These are phyloP conservation scores for Eilema sororculum DNA, from an alignment of 2,888 invertebrate genomes.

Conservation along the genomic window DNA sequence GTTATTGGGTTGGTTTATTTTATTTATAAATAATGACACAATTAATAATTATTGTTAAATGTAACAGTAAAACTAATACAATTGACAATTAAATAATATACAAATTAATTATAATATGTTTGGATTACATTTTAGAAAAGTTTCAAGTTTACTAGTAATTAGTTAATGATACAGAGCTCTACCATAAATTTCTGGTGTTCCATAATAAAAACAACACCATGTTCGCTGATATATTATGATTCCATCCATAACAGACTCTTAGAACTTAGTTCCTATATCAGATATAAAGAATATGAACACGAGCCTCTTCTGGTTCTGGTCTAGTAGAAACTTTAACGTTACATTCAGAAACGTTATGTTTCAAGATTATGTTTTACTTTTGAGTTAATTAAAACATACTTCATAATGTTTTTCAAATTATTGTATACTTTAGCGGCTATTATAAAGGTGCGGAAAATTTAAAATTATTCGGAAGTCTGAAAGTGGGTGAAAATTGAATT, in stretches of 20 bases:
- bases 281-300: not conserved
- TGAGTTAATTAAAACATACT: not conserved
- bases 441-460: not conserved
- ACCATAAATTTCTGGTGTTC: not conserved
- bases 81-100: too few relatives aligned
- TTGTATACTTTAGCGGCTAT: not conserved
- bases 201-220: not conserved
- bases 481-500: constrained; percentile 11
- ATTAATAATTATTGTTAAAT: too few relatives aligned
- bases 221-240: not conserved
- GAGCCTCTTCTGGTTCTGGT: not conserved
- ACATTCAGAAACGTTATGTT: constrained; percentile 1
- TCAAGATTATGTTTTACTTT: not conserved
- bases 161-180: not conserved
- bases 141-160: not conserved
- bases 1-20: not conserved
- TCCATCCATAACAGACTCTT: too few relatives aligned
- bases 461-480: not conserved
- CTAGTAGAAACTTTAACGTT: not conserved
- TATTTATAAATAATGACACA: not conserved
- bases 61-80: too few relatives aligned
- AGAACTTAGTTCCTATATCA: too few relatives aligned
- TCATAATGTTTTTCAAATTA: not conserved
- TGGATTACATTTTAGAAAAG: not conserved
- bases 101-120: too few relatives aligned